These are phyloP conservation scores for Mechanitis mazaeus DNA, from an alignment of 2,888 invertebrate genomes.

Conservation along the genomic window DNA sequence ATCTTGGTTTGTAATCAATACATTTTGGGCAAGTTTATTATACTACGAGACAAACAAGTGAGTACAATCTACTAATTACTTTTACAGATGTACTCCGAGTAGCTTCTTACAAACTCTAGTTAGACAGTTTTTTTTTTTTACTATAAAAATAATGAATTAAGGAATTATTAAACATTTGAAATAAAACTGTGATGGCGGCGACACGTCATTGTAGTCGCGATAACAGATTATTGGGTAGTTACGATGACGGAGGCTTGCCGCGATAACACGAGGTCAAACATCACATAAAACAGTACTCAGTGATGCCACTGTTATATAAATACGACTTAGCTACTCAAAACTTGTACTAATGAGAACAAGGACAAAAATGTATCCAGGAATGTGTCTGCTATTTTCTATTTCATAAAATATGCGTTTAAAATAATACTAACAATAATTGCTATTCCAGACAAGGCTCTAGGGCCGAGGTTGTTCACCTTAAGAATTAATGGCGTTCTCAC, in stretches of 20 bases:
- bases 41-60: too few relatives aligned
- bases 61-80: neutral
- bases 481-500: constrained; percentile 62
- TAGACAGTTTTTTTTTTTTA: too few relatives aligned
- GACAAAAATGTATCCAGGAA: neutral
- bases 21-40: neutral
- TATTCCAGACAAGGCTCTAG: constrained; percentile 63
- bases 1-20: constrained; percentile 33
- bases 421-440: constrained; percentile 53
- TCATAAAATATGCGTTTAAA: constrained; percentile 10
- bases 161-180: constrained; percentile 4
- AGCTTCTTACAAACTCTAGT: too few relatives aligned
- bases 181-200: constrained; percentile 19
- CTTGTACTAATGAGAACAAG: constrained; percentile 1
- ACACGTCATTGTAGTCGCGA: constrained; percentile 44
- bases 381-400: constrained; percentile 1
- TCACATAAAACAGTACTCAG: constrained; percentile 48
- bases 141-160: neutral
- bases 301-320: constrained; percentile 47
- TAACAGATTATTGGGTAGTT: constrained; percentile 51
- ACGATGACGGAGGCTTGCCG: constrained; percentile 62
- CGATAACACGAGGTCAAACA: constrained; percentile 66
- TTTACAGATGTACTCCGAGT: too few relatives aligned
- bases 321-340: constrained; percentile 45
- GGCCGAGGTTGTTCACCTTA: constrained; percentile 63